Base-by-base conservation (phyloP, 2,888 invertebrate species). In the Eugnorisma glareosa region DNA sequence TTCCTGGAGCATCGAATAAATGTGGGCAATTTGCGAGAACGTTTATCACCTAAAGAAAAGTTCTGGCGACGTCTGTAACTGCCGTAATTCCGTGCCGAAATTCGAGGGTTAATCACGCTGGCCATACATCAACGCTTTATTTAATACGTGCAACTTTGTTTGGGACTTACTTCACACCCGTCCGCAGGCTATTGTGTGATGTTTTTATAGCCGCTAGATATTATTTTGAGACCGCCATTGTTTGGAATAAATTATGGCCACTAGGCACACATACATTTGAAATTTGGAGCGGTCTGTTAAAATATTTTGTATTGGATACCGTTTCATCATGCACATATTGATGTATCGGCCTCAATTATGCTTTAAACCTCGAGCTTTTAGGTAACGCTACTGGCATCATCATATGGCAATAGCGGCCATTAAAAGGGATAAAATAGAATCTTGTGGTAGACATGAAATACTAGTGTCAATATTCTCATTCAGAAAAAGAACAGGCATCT, bases 41-140 rank as follows among this genome's bases (percentile, higher is more conserved):
- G 95, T 95, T 95, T 95, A 95, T 96, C 95, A 95, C 95, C 93
- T 93, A 95, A 95, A 95, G 95, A 96, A 96, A 96, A 95, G 95
- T 95, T 95, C 94, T 92, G 93, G 93, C 92, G 94, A 94, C 94
- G 94, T 92, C 92, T 93, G 92, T 92, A 94, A 94, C 95, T 93
- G 94, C 91, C 92, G 94, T 94, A 95, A 95, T 95, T 95, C 93
- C 87, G 89, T 90, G 89, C 90, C 91, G 92, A 94, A 94, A 93
- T 93, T 93, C 92, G 93, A 93, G 94, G 94, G 95, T 95, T 95
- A 94, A 95, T 95, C 94, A 94, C 93, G 92, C 88, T 90, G 89
- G 90, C 90, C 90, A 93, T 93, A 94, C 91, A 93, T 95, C 93
- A 94, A 91, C 93, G 94, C 93, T 93, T 93, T 93, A 94, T 94